Evolutionary conservation across 2,888 invertebrate species (phyloP), one percentile per base, ranked within the genome.

Genomic region (Amiota minor): DNA sequence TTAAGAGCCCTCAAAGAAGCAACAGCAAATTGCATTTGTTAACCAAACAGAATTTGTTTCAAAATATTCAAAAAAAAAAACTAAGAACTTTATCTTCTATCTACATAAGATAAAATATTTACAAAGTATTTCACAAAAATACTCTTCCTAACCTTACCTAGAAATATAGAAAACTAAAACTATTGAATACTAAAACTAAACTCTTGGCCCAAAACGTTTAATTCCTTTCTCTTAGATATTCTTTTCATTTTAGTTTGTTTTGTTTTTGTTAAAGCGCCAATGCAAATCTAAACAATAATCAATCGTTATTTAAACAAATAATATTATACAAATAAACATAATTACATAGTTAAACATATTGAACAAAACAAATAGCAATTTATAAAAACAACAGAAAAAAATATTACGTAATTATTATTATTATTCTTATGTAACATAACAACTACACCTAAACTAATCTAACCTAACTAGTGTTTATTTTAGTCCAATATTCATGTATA

Each of bases 171-270:
- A 35, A 35, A 35, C 76, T 55, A 53, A 18, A 70, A 56, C 76
- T 81, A 84, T 77, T 76, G 81, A 83, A 84, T 84, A 35, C 35
- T 35, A n/a, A n/a, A 80, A 81, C 84, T 82, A 80, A 84, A 85
- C 84, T 83, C 84, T 85, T 84, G 84, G 84, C 80, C 86, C 80
- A 80, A 72, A 55, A 16, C 14, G 20, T 16, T 16, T 16, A 67
- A 70, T 46, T 45, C 6, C 6, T 35, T 23, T 23, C 35, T 35
- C 2, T 35, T 35, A 35, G 35, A 35, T 35, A 6, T 35, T 6
- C 35, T 35, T 35, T 35, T 35, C 6, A 23, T 23, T 23, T 35
- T 35, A 4, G 2, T 35, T 35, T 35, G 2, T 35, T 35, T 35
- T 2, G 2, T 35, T 70, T 55, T 69, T 53, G 45, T 61, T 73